phyloP scores from a whole-genome alignment of 2,113 vertebrate genomes.

The Ondatra zibethicus region DNA sequence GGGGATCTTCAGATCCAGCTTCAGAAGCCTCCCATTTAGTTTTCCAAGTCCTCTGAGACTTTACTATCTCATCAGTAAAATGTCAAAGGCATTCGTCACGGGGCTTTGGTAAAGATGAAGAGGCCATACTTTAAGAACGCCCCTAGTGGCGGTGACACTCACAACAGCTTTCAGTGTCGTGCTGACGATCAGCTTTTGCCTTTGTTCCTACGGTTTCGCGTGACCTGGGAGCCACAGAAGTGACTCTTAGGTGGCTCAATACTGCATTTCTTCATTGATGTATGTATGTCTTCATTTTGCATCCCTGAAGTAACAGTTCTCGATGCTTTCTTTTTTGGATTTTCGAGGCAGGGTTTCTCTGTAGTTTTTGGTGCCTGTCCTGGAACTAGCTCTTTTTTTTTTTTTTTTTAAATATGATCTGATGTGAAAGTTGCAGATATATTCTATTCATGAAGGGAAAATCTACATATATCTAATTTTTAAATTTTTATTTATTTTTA shows the following conservation, averaged over 20 bases:
- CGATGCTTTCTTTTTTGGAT: too few species aligned
- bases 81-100: not conserved
- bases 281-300: slow-evolving; percentile 2
- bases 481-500: too few species aligned
- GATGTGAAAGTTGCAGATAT: too few species aligned
- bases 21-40: not conserved
- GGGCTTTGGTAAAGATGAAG: not conserved
- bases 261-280: not conserved
- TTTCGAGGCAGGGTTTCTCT: too few species aligned
- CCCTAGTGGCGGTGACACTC: not conserved
- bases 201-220: not conserved
- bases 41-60: not conserved
- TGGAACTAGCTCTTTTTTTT: too few species aligned
- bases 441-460: too few species aligned
- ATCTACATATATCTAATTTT: too few species aligned
- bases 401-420: too few species aligned
- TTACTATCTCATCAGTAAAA: not conserved
- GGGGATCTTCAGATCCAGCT: not conserved
- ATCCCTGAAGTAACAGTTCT: slow-evolving; percentile 36
- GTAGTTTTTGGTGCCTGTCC: too few species aligned
- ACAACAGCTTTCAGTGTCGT: not conserved
- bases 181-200: not conserved
- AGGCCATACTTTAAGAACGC: not conserved
- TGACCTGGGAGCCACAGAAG: not conserved
- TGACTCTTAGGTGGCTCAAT: not conserved